These are phyloP conservation scores for Malurus cyaneus DNA, from an alignment of 2,113 vertebrate species.

Conservation along the genomic window DNA sequence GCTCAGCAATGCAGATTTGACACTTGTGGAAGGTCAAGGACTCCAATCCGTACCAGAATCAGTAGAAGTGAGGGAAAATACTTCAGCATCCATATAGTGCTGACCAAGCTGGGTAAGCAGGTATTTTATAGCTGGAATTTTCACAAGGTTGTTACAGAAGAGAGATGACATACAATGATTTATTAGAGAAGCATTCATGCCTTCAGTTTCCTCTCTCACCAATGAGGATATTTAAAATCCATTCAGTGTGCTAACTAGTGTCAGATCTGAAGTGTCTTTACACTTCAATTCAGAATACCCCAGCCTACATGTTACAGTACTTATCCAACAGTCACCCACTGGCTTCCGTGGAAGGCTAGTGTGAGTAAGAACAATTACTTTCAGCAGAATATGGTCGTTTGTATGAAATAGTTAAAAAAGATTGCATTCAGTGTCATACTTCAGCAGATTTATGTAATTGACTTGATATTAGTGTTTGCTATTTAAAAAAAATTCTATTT, in stretches of 20 bases:
- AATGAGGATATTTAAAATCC: neutral
- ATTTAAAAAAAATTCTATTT: neutral
- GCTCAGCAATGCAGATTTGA: neutral
- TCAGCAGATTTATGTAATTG: neutral
- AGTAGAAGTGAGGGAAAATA: neutral
- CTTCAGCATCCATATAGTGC: neutral
- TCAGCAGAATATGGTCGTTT: neutral
- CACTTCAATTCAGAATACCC: neutral
- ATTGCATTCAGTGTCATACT: neutral
- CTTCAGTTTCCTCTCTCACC: neutral
- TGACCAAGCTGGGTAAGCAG: neutral
- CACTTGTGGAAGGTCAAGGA: neutral
- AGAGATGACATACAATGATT: neutral
- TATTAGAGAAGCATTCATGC: neutral
- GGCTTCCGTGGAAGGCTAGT: neutral
- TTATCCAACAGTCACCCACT: neutral
- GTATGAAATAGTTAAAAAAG: neutral
- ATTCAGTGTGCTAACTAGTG: neutral
- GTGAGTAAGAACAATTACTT: neutral
- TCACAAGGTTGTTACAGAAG: neutral
- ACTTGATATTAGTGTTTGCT: neutral
- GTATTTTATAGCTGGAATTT: conserved; percentile 10
- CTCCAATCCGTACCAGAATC: neutral
- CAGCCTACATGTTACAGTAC: neutral
- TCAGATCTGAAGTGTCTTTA: neutral